A percentile compares a stretch with the other conserved stretches of the same genome.
Evolutionary conservation across 2,888 invertebrate species (phyloP).

Genomic region (Anaspis maculata): DNA sequence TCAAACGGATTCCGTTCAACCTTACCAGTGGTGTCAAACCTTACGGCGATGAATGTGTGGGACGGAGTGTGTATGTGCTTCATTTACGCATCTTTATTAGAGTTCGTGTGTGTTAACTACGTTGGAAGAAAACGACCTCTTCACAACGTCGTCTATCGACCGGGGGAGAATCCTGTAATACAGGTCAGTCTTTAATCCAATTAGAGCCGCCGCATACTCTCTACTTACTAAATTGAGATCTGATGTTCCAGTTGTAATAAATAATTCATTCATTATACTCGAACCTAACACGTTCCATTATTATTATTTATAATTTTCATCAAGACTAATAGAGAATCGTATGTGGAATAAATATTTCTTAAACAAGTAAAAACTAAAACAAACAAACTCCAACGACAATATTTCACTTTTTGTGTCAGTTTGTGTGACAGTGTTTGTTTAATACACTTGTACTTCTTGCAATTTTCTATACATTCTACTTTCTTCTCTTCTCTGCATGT

Average conservation of each 20-base stretch:
- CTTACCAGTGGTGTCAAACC: conserved; percentile 85
- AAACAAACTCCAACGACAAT: conserved; percentile 8
- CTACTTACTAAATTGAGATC: neutral
- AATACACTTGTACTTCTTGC: conserved; percentile 31
- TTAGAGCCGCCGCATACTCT: conserved; percentile 4
- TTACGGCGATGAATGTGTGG: conserved; percentile 96
- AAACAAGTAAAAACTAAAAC: conserved; percentile 4
- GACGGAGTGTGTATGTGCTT: conserved; percentile 96
- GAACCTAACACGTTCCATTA: neutral
- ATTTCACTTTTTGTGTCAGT: conserved; percentile 30
- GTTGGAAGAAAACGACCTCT: conserved; percentile 84
- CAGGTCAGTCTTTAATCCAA: conserved; percentile 55
- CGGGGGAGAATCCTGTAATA: conserved; percentile 84
- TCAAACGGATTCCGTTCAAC: conserved; percentile 88
- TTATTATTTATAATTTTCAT: conserved; percentile 3
- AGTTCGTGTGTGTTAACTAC: conserved; percentile 93
- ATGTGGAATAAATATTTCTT: conserved; percentile 16
- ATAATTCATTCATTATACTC: neutral
- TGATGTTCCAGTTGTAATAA: too few species aligned
- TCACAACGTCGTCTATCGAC: conserved; percentile 82
- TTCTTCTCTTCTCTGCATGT: conserved; percentile 34
- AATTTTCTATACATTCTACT: conserved; percentile 31
- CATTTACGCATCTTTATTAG: conserved; percentile 88
- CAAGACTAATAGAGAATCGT: too few species aligned
- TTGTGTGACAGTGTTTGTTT: conserved; percentile 30